Conservation (phyloP, 2,113 vertebrate genomes). For the Leucoraja erinaceus region DNA sequence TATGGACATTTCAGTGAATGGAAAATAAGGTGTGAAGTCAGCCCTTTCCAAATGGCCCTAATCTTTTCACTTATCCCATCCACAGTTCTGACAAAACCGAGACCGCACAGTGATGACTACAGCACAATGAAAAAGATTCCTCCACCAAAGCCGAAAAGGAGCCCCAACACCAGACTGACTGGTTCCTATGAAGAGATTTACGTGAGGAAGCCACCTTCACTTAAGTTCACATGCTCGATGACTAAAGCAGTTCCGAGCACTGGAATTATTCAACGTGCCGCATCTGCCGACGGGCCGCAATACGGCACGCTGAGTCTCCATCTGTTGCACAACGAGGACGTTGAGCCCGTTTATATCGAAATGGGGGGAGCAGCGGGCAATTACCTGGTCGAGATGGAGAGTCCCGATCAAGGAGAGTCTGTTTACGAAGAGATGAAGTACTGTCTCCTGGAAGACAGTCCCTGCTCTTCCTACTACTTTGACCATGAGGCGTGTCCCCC, state of each 20-base stretch:
- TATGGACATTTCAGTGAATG: neutral
- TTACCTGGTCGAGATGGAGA: slow-evolving; percentile 52
- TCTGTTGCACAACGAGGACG: slow-evolving; percentile 63
- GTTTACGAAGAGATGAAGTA: slow-evolving; percentile 98
- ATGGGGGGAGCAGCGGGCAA: slow-evolving; percentile 73
- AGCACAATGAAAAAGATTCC: slow-evolving; percentile 92
- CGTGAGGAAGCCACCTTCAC: slow-evolving; percentile 63
- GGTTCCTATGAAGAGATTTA: slow-evolving; percentile 91
- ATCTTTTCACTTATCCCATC: slow-evolving; percentile 34
- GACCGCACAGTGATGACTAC: slow-evolving; percentile 94
- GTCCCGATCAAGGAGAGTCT: slow-evolving; percentile 72
- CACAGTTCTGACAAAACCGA: slow-evolving; percentile 73
- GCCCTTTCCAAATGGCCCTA: neutral
- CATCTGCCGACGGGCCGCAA: slow-evolving; percentile 59
- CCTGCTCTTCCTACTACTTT: slow-evolving; percentile 40
- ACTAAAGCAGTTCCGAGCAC: slow-evolving; percentile 52
- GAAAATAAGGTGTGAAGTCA: neutral
- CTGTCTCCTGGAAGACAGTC: slow-evolving; percentile 65
- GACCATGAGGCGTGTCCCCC: slow-evolving; percentile 42
- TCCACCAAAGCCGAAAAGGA: slow-evolving; percentile 88
- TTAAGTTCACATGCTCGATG: slow-evolving; percentile 53
- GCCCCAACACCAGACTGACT: slow-evolving; percentile 86
- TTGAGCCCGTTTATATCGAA: slow-evolving; percentile 83
- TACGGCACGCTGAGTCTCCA: slow-evolving; percentile 55
- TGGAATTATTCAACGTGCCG: slow-evolving; percentile 55